These are phyloP conservation scores for Acrocyrtus sp. DNA, from an alignment of 2,888 invertebrate species.

Conservation along the genomic window DNA sequence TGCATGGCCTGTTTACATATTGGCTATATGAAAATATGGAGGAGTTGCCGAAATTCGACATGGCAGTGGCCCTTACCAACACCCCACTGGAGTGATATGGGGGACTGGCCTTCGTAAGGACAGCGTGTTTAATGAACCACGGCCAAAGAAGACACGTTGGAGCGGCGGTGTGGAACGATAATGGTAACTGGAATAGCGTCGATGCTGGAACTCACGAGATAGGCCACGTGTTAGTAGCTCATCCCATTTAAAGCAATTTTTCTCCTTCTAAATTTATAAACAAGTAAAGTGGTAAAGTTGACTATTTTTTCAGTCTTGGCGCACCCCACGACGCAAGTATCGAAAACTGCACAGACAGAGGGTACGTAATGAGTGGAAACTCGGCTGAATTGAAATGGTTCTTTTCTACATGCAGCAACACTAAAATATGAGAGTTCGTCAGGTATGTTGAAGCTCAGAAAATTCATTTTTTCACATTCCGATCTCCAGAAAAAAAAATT, in stretches of 20 bases:
- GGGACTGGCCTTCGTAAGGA: conserved; percentile 38
- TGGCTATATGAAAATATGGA: conserved; percentile 26
- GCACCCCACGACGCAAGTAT: conserved; percentile 43
- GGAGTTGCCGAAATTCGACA: conserved; percentile 19
- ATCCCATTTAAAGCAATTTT: background rate
- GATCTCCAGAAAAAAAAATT: background rate
- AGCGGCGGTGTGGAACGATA: conserved; percentile 33
- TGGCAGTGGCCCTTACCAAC: conserved; percentile 33
- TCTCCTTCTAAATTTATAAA: background rate
- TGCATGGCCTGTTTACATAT: conserved; percentile 15
- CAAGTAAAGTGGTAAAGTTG: too few relatives aligned
- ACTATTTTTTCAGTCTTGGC: conserved; percentile 35
- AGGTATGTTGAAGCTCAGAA: conserved; percentile 4
- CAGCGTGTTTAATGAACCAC: conserved; percentile 22
- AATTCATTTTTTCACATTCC: too few relatives aligned
- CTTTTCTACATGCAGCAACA: conserved; percentile 47
- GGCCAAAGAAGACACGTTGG: background rate
- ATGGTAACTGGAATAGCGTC: conserved; percentile 23
- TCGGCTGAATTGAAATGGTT: conserved; percentile 21
- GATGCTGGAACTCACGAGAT: conserved; percentile 46
- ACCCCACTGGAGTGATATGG: conserved; percentile 37
- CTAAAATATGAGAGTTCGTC: conserved; percentile 22
- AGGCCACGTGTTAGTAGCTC: conserved; percentile 36
- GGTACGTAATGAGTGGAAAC: conserved; percentile 37
- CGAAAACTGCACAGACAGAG: conserved; percentile 14